Percentiles rank a stretch among this genome's conserved stretches.
Evolutionary conservation across 1,140 invertebrate species (phyloP).

Genomic region (Saccostrea glomerata): DNA sequence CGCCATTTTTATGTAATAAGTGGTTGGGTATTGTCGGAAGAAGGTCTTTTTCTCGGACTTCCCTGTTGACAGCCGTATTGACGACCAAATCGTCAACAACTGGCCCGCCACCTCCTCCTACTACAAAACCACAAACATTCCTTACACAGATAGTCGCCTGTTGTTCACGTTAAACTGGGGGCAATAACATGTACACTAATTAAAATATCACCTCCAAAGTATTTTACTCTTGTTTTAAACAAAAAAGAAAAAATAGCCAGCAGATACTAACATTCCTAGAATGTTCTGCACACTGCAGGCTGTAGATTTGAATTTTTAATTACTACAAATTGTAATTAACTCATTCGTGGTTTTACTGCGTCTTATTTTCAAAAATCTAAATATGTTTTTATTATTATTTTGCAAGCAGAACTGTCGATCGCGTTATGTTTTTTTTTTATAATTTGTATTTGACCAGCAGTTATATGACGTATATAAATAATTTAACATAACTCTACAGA

Average conservation of each 20-base stretch:
- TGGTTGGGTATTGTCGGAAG: background rate
- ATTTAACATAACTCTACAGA: too few relatives aligned
- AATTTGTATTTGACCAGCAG: background rate
- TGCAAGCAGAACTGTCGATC: too few relatives aligned
- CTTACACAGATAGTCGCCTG: background rate
- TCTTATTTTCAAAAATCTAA: background rate
- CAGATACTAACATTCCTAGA: background rate
- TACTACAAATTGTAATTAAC: too few relatives aligned
- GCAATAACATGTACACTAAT: background rate
- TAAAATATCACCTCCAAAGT: background rate
- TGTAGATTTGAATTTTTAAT: background rate
- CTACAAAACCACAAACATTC: conserved; percentile 33
- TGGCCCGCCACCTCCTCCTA: conserved; percentile 14
- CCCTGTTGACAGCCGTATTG: background rate
- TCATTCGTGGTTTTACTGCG: too few relatives aligned
- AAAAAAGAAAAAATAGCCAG: background rate
- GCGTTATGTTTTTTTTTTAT: background rate
- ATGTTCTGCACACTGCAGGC: background rate
- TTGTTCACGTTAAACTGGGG: background rate
- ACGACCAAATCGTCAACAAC: conserved; percentile 10
- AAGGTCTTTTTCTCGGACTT: background rate
- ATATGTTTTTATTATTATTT: background rate
- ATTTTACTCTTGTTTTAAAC: background rate
- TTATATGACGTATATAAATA: too few relatives aligned
- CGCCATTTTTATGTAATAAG: conserved; percentile 14